These are phyloP conservation scores for Enteromius thamalakanensis DNA, from an alignment of 2,797 vertebrate genomes.

Conservation along the genomic window DNA sequence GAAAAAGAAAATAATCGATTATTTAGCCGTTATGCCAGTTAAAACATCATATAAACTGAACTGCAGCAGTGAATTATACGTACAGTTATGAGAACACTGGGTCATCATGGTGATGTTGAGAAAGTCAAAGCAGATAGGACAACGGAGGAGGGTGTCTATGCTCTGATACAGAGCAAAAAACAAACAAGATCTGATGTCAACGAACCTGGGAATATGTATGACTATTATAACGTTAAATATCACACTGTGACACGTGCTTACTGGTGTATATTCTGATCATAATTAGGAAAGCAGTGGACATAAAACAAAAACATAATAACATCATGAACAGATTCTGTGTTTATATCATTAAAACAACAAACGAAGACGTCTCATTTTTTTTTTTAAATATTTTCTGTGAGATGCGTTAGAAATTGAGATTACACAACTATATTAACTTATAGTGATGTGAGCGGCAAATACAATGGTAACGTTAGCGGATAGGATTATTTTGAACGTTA, in stretches of 20 bases:
- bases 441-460: background rate
- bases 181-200: background rate
- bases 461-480: background rate
- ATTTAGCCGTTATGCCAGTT: background rate
- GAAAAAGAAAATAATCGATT: background rate
- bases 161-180: slow-evolving; percentile 71
- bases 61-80: slow-evolving; percentile 67
- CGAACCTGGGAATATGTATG: background rate
- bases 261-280: background rate
- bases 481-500: background rate
- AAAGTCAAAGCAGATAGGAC: slow-evolving; percentile 92
- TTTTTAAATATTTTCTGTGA: background rate
- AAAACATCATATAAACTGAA: background rate
- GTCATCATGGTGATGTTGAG: slow-evolving; percentile 90
- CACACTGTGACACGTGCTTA: background rate
- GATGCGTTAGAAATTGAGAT: background rate
- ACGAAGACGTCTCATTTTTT: background rate
- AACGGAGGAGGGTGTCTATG: slow-evolving; percentile 84
- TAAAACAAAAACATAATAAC: background rate
- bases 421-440: background rate
- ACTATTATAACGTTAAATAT: background rate
- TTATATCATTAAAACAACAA: background rate
- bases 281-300: background rate
- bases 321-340: background rate
- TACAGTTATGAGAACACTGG: slow-evolving; percentile 93